These are phyloP conservation scores for Eira barbara DNA, from an alignment of 2,113 vertebrate genomes.

Conservation along the genomic window DNA sequence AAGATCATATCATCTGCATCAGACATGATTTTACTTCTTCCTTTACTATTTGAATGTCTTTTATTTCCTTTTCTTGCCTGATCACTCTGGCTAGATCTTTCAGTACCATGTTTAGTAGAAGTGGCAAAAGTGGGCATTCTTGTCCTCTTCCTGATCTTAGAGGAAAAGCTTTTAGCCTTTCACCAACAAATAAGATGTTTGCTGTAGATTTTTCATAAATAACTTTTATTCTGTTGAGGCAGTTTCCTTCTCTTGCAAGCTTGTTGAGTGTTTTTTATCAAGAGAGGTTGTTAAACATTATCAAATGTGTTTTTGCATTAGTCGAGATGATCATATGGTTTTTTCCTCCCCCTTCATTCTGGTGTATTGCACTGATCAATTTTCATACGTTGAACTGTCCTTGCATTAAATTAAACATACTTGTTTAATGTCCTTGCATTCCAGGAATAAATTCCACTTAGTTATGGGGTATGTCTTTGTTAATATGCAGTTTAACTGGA, in stretches of 20 bases:
- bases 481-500: not conserved
- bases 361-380: not conserved
- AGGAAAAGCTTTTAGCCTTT: not conserved
- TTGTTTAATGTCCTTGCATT: not conserved
- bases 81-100: not conserved
- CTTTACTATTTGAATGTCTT: not conserved
- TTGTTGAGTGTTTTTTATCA: not conserved
- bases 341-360: not conserved
- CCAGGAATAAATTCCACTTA: not conserved
- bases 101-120: not conserved
- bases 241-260: not conserved
- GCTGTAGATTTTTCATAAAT: not conserved
- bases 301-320: not conserved
- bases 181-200: not conserved
- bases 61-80: not conserved
- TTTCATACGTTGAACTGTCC: not conserved
- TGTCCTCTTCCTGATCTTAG: not conserved
- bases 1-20: not conserved
- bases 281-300: not conserved
- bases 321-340: not conserved
- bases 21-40: not conserved
- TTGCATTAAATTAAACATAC: not conserved
- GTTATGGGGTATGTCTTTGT: not conserved
- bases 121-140: not conserved
- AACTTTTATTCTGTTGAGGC: not conserved